phyloP scores from a whole-genome alignment of 2,797 vertebrate genomes.

The Spinus pinus region DNA sequence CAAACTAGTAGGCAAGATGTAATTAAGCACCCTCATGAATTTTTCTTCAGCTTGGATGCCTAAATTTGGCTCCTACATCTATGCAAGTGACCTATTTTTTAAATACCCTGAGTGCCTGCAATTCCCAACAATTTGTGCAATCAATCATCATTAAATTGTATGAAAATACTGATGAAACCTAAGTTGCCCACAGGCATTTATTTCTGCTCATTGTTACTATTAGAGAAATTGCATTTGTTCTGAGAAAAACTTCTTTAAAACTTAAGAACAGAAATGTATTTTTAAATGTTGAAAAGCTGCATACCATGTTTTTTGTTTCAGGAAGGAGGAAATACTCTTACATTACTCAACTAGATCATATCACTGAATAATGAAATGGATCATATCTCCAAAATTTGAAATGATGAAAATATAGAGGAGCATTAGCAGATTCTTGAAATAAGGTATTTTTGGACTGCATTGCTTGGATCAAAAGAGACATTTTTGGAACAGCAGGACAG shows the following conservation, averaged over 20 bases:
- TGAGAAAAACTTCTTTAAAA: background rate
- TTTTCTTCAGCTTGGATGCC: background rate
- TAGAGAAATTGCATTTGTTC: background rate
- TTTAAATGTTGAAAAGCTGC: background rate
- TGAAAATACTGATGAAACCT: constrained; percentile 11
- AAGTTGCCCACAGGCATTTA: background rate
- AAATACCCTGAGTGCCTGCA: background rate
- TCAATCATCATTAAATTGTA: constrained; percentile 17
- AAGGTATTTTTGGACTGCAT: background rate
- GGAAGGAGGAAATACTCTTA: background rate
- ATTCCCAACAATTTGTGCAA: constrained; percentile 7
- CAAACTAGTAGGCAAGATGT: background rate
- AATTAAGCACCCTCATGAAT: background rate
- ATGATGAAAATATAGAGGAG: background rate
- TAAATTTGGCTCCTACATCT: background rate
- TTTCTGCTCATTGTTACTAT: background rate
- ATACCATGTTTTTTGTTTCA: background rate
- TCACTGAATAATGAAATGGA: background rate
- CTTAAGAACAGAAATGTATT: background rate
- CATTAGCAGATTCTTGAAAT: background rate
- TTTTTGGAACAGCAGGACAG: background rate
- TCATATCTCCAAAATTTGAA: background rate
- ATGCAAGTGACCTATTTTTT: constrained; percentile 12
- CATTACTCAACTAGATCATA: accelerated
- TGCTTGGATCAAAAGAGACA: background rate